These are phyloP conservation scores for Drosophila obscura DNA, from an alignment of 1,140 invertebrate genomes.

Conservation along the genomic window DNA sequence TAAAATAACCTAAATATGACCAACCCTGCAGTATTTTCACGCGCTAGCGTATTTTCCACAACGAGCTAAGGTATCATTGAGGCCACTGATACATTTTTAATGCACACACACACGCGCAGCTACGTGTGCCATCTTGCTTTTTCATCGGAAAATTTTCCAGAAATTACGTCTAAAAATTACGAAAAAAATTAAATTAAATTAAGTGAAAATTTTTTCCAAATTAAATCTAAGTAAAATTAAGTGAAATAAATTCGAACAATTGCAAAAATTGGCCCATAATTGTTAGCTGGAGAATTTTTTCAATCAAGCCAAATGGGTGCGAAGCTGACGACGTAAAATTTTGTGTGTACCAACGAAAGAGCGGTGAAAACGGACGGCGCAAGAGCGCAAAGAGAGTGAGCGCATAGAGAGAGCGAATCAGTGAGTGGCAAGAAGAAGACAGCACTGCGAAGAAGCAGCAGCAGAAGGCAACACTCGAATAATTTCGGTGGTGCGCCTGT, in stretches of 20 bases:
- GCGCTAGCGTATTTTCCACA: constrained; percentile 13
- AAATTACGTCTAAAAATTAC: constrained; percentile 71
- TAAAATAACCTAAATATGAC: too few relatives aligned
- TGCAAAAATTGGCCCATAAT: constrained; percentile 39
- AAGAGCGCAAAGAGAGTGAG: constrained; percentile 61
- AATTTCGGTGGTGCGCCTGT: constrained; percentile 17
- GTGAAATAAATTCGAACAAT: constrained; percentile 31
- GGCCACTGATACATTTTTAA: constrained; percentile 2
- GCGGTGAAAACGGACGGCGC: constrained; percentile 70
- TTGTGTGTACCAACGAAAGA: constrained; percentile 83
- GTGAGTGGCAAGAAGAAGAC: constrained; percentile 22
- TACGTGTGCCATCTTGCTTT: constrained; percentile 62
- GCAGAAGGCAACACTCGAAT: constrained; percentile 37
- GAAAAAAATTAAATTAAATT: constrained; percentile 53
- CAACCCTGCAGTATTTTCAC: not conserved
- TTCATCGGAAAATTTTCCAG: constrained; percentile 80
- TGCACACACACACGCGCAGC: constrained; percentile 21
- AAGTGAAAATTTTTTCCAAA: constrained; percentile 48
- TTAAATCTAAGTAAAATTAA: constrained; percentile 34
- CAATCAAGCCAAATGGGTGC: constrained; percentile 67
- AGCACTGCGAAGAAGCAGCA: constrained; percentile 47
- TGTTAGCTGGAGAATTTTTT: constrained; percentile 51
- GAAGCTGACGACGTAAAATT: constrained; percentile 76
- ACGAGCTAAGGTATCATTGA: constrained; percentile 14
- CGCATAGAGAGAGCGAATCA: constrained; percentile 38